A percentile compares a stretch with the other conserved stretches of the same genome.
These are phyloP conservation scores for Bruchidius siliquastri DNA, from an alignment of 2,888 invertebrate genomes.

Conservation along the genomic window DNA sequence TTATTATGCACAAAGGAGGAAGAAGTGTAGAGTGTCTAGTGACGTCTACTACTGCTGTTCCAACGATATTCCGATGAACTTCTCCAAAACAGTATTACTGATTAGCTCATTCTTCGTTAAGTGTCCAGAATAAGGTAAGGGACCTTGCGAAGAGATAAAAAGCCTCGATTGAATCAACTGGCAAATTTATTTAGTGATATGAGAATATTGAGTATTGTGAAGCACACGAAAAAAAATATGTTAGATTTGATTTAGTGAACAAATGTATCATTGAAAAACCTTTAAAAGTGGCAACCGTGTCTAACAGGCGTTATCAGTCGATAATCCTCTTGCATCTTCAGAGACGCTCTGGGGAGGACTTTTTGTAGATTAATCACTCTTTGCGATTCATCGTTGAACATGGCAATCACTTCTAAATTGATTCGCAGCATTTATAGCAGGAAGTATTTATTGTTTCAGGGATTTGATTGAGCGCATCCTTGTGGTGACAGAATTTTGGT, in stretches of 20 bases:
- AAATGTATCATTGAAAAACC: too few relatives aligned
- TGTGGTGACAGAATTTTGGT: too few relatives aligned
- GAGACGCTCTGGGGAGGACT: neutral
- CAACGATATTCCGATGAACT: neutral
- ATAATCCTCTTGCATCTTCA: neutral
- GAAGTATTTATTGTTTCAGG: neutral
- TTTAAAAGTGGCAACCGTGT: too few relatives aligned
- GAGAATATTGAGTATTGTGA: too few relatives aligned
- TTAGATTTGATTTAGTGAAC: too few relatives aligned
- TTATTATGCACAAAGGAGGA: neutral
- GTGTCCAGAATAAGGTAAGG: too few relatives aligned
- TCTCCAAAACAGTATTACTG: neutral
- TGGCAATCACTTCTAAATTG: neutral
- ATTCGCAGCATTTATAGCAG: neutral
- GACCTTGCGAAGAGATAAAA: too few relatives aligned
- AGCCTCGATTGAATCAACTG: too few relatives aligned
- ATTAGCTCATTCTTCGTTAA: too few relatives aligned
- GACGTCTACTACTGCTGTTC: neutral
- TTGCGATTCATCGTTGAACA: neutral
- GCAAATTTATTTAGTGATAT: too few relatives aligned
- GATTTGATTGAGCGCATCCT: neutral
- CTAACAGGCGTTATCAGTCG: neutral
- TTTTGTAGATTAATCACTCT: neutral
- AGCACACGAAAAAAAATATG: too few relatives aligned
- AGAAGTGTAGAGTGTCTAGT: neutral